Conservation (phyloP, 2,888 invertebrate genomes). For the Rhagophthalmus giganteus region DNA sequence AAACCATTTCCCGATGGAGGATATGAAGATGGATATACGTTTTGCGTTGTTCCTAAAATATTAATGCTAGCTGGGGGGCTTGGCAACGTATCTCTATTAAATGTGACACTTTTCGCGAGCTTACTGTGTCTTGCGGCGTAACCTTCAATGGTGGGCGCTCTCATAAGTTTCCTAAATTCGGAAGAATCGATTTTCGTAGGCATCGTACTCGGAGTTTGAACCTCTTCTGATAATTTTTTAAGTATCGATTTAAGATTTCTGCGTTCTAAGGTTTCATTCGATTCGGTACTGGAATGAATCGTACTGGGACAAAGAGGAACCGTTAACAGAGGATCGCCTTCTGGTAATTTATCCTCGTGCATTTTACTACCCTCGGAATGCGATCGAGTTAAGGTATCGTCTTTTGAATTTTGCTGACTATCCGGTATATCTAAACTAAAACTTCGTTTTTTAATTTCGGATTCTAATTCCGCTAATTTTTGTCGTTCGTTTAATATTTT, state of each 20-base stretch:
- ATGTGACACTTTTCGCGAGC: constrained; percentile 86
- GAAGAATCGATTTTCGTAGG: constrained; percentile 54
- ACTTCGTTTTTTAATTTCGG: constrained; percentile 74
- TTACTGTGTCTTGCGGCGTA: constrained; percentile 87
- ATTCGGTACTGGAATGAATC: constrained; percentile 64
- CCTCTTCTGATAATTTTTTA: constrained; percentile 77
- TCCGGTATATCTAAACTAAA: constrained; percentile 76
- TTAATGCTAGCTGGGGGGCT: constrained; percentile 67
- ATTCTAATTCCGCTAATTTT: constrained; percentile 80
- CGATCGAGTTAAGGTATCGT: constrained; percentile 69
- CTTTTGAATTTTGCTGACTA: constrained; percentile 57
- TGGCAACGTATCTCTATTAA: constrained; percentile 80
- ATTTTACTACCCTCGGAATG: constrained; percentile 82
- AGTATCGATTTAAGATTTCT: constrained; percentile 82
- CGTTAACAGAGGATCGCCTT: constrained; percentile 31
- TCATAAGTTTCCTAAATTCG: constrained; percentile 71
- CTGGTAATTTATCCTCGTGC: constrained; percentile 54
- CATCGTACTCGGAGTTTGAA: constrained; percentile 41
- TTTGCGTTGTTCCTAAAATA: constrained; percentile 36
- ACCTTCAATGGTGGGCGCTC: constrained; percentile 84
- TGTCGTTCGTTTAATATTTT: constrained; percentile 88
- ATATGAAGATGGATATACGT: constrained; percentile 47
- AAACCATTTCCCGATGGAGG: constrained; percentile 51
- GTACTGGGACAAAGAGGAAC: constrained; percentile 41
- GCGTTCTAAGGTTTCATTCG: constrained; percentile 81